Evolutionary conservation across 1,140 invertebrate genomes (phyloP).

Genomic region (Drosophila mojavensis): DNA sequence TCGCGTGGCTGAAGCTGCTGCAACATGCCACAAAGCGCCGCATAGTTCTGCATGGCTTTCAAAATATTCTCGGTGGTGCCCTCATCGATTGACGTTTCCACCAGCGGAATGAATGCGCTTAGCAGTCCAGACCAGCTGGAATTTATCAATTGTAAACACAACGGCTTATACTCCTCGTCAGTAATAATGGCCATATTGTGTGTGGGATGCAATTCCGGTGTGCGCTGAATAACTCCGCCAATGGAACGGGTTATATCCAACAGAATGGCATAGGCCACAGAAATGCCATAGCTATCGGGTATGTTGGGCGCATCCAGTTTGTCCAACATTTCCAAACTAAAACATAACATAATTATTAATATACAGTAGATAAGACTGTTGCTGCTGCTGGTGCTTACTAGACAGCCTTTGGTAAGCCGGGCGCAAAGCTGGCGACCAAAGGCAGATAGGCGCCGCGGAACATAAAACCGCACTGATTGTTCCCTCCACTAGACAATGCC

Average conservation of each 20-base stretch:
- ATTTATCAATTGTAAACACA: slow-evolving; percentile 92
- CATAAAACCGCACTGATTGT: slow-evolving; percentile 95
- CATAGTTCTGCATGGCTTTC: slow-evolving; percentile 95
- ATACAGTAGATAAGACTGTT: not conserved
- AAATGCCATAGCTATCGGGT: slow-evolving; percentile 97
- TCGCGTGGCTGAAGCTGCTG: slow-evolving; percentile 91
- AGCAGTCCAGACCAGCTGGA: slow-evolving; percentile 98
- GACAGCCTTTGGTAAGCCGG: slow-evolving; percentile 92
- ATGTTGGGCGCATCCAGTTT: slow-evolving; percentile 96
- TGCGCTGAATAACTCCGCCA: slow-evolving; percentile 77
- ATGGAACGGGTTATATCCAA: slow-evolving; percentile 94
- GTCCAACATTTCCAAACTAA: slow-evolving; percentile 96
- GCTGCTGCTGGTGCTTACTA: slow-evolving; percentile 88
- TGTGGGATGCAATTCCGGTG: slow-evolving; percentile 72
- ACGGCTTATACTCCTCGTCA: slow-evolving; percentile 85
- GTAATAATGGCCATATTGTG: slow-evolving; percentile 84
- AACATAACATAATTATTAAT: not conserved
- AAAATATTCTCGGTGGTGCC: slow-evolving; percentile 94
- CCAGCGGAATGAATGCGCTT: slow-evolving; percentile 94
- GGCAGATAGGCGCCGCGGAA: slow-evolving; percentile 96
- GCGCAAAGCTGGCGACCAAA: slow-evolving; percentile 92
- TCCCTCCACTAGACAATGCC: slow-evolving; percentile 46
- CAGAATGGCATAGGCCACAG: slow-evolving; percentile 95
- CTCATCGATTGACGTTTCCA: slow-evolving; percentile 98
- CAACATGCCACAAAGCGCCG: slow-evolving; percentile 91